Base-by-base conservation (phyloP, 2,797 vertebrate species). In the Aphelocoma californica region DNA sequence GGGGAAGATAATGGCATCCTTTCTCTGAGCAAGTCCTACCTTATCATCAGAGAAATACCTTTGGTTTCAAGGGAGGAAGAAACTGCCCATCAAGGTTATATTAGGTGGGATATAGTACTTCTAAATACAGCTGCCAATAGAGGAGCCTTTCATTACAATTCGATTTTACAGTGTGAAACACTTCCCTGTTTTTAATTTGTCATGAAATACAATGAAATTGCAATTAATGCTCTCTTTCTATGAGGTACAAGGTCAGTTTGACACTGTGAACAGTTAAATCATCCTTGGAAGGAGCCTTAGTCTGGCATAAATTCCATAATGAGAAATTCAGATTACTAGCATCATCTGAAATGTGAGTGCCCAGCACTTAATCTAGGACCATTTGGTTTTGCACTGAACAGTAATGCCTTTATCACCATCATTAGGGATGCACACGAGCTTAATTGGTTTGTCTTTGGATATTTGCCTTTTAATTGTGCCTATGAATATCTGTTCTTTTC, bases 311-410 rank as follows among this genome's bases (percentile, higher is more conserved):
- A 96, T 91, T 97, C 94, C 92, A 45, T 98, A 98, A 99, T 98
- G 98, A 98, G 98, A 98, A 98, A 98, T 98, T 97, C 98, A 99
- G 98, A 98, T 98, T 97, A 97, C 95, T 96, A 98, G 96, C 97
- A 98, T 98, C 97, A 97, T 97, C 97, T 98, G 98, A 98, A 98
- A 98, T 94, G 96, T 95, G 96, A 98, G 97, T 97, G 97, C 97
- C 98, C 97, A 81, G 88, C 96, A 97, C 96, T 98, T 97, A 97
- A 98, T 97, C 94, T 94, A 88, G 72, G 69, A 47, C 91, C 66
- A 71, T 98, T 98, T 98, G 95, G 44, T 97, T 98, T 97, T 96
- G 79, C 92, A 97, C 87, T 94, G 95, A 97, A 92, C 66, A 94
- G 90, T 89, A 96, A 91, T 58, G 64, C 57, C 83, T 97, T 97